A percentile compares a stretch with the other conserved stretches of the same genome.
Conservation (phyloP, 2,888 invertebrate genomes). For the Lochmaea capreae region DNA sequence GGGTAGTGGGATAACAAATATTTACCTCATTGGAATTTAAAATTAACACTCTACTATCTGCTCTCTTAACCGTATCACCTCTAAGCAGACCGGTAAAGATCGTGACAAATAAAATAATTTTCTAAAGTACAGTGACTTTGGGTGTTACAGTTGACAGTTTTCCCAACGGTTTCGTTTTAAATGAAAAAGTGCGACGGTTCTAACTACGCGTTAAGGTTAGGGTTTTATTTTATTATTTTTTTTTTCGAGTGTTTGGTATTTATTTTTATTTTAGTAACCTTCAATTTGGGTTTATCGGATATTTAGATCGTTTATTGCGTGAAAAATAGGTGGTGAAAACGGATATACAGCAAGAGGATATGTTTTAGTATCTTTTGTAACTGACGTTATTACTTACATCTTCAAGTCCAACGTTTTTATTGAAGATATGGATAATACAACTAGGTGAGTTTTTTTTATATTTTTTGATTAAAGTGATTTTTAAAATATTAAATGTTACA, state of each 20-base stretch:
- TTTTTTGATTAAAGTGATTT: too few relatives aligned
- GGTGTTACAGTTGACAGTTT: constrained; percentile 40
- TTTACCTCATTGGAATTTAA: constrained; percentile 54
- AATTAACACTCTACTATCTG: constrained; percentile 49
- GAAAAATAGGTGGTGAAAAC: constrained; percentile 48
- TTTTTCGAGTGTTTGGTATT: constrained; percentile 1
- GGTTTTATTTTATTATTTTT: background rate
- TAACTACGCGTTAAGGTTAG: background rate
- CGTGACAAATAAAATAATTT: constrained; percentile 39
- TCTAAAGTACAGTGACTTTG: constrained; percentile 43
- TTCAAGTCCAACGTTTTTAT: constrained; percentile 19
- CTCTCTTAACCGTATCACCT: constrained; percentile 43
- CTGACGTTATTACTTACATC: constrained; percentile 23
- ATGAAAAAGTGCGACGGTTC: background rate
- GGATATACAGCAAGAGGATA: constrained; percentile 50
- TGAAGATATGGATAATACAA: constrained; percentile 31
- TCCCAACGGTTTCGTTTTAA: constrained; percentile 13
- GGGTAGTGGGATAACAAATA: constrained; percentile 53
- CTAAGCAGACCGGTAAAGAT: constrained; percentile 43
- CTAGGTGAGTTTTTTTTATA: constrained; percentile 25
- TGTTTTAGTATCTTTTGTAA: constrained; percentile 48
- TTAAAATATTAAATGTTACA: too few relatives aligned
- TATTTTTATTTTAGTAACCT: constrained; percentile 17
- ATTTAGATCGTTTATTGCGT: constrained; percentile 38
- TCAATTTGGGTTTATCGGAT: constrained; percentile 32